These are phyloP conservation scores for Sisyra terminalis DNA, from an alignment of 2,888 invertebrate species.

Conservation along the genomic window DNA sequence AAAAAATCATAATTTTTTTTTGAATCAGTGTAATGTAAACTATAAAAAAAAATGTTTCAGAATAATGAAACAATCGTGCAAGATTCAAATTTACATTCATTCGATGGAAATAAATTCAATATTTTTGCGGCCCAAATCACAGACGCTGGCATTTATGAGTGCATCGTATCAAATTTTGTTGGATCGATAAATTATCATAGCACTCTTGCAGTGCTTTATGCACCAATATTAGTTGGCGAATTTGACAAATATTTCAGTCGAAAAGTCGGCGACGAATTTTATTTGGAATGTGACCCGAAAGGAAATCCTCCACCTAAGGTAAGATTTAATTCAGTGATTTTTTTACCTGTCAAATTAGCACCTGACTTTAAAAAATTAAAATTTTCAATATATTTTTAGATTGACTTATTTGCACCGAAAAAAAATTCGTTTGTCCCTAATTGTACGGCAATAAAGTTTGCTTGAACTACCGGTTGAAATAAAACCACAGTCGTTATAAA, in stretches of 20 bases:
- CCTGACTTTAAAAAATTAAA: no score
- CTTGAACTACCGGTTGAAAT: no score
- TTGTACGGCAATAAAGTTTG: not conserved
- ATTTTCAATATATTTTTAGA: no score
- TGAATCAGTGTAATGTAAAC: no score
- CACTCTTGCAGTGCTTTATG: conserved; percentile 9
- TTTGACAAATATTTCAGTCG: not conserved
- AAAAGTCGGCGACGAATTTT: conserved; percentile 25
- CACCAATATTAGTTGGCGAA: conserved; percentile 8
- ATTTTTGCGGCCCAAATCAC: conserved; percentile 2
- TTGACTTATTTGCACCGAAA: not conserved
- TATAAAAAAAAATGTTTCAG: no score
- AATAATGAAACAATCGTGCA: no score
- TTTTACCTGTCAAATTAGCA: no score
- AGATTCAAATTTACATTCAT: no score
- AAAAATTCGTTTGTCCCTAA: no score
- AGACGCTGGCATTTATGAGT: conserved; percentile 37
- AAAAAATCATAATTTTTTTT: no score
- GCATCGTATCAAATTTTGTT: conserved; percentile 39
- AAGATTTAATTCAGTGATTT: conserved; percentile 4
- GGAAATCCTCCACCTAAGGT: conserved; percentile 31
- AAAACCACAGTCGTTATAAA: no score
- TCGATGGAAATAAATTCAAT: no score
- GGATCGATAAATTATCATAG: conserved; percentile 19
- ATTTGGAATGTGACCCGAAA: conserved; percentile 28